Conservation (phyloP, 2,888 invertebrate species). For the Automeris io region DNA sequence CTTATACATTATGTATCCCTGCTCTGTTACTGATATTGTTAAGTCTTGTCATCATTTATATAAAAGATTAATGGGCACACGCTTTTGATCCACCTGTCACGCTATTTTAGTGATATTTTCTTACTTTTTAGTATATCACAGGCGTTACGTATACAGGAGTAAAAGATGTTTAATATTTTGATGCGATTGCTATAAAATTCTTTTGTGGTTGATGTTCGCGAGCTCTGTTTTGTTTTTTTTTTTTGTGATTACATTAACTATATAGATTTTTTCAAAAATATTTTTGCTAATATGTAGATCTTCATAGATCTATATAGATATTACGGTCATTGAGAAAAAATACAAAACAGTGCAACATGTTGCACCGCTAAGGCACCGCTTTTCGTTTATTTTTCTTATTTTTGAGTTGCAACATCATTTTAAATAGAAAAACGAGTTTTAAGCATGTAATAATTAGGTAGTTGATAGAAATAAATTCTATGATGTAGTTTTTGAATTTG, state of each 20-base stretch:
- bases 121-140: constrained; percentile 1
- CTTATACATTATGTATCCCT: too few relatives aligned
- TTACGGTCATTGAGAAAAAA: constrained; percentile 13
- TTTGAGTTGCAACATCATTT: constrained; percentile 62
- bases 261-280: too few relatives aligned
- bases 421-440: constrained; percentile 24
- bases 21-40: too few relatives aligned
- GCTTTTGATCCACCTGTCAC: too few relatives aligned
- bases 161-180: constrained; percentile 15
- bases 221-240: constrained; percentile 56
- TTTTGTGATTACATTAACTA: too few relatives aligned
- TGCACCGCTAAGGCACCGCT: constrained; percentile 69
- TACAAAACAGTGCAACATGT: constrained; percentile 50
- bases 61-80: too few relatives aligned
- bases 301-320: too few relatives aligned
- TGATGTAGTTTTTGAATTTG: not conserved
- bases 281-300: too few relatives aligned
- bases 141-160: not conserved
- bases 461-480: not conserved
- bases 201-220: constrained; percentile 61
- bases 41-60: too few relatives aligned
- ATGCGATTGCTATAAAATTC: constrained; percentile 44
- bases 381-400: constrained; percentile 36
- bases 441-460: constrained; percentile 19
- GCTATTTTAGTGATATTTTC: not conserved